These are phyloP conservation scores for Lipophrys pholis DNA, from an alignment of 2,113 vertebrate species.

Conservation along the genomic window DNA sequence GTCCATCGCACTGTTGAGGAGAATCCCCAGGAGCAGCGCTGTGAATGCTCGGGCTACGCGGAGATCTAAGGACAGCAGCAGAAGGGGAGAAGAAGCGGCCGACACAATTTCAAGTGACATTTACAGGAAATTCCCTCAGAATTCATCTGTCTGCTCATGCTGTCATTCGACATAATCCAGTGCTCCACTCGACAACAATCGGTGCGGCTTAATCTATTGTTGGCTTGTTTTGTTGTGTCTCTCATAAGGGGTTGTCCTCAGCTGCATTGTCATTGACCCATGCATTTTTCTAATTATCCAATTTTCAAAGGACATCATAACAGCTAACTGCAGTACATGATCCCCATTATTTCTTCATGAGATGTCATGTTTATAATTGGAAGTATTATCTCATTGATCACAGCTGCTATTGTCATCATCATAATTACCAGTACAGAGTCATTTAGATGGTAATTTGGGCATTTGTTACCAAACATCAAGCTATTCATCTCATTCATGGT, in stretches of 20 bases:
- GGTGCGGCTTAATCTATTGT: conserved; percentile 36
- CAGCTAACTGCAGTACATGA: conserved; percentile 69
- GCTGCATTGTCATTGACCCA: conserved; percentile 65
- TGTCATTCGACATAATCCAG: conserved; percentile 21
- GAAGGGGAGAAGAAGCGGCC: neutral
- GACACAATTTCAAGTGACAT: neutral
- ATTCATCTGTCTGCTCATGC: neutral
- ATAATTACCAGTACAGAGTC: conserved; percentile 71
- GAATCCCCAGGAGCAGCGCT: conserved; percentile 7
- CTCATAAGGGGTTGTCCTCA: conserved; percentile 58
- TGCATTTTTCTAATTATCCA: conserved; percentile 68
- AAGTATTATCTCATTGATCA: conserved; percentile 78
- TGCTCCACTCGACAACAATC: conserved; percentile 1
- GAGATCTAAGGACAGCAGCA: neutral
- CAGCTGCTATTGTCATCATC: conserved; percentile 69
- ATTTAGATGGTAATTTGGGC: conserved; percentile 79
- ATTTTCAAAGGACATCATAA: conserved; percentile 69
- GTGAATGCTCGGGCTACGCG: neutral
- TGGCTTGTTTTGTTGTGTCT: conserved; percentile 49
- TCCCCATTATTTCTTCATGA: conserved; percentile 75
- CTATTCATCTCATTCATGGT: conserved; percentile 63
- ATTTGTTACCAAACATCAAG: conserved; percentile 59
- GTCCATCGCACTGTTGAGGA: conserved; percentile 54
- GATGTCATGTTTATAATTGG: conserved; percentile 78
- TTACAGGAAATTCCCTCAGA: neutral